Base-by-base conservation (phyloP, 2,888 invertebrate genomes). In the Eulithis prunata region DNA sequence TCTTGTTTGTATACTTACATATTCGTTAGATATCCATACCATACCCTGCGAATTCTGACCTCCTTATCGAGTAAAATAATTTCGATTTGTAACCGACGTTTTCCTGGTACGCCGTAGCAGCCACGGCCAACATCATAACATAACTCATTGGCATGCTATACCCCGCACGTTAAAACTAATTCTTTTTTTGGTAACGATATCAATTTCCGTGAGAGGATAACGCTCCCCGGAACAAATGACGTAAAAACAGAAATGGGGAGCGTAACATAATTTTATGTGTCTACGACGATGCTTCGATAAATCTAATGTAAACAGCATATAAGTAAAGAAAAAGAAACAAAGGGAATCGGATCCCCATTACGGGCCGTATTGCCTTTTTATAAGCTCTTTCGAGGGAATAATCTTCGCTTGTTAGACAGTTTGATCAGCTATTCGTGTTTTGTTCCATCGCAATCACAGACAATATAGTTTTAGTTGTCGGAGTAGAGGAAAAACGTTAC, bases 251-350 rank as follows among this genome's bases (percentile, higher is more conserved):
- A 79, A 78, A 81, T 73, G 78, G 81, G 81, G 72, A 76, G 68
- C 75, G 80, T 81, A 87, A 86, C 80, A 80, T 82, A 83, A 87
- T 87, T 86, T 84, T 78, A 78, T 73, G 77, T 83, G 80, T 83
- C 78, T 72, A 72, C 77, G 76, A 71, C 76, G 75, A 76, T 71
- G 80, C 73, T 72, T 63, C 74, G 78, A 83, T 87, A 85, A 87
- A 86, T 87, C 84, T 85, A 84, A 87, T 82, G 83, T 81, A 86
- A 86, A 87, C 83, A 85, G 76, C 80, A 81, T 76, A 77, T 76
- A 71, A 67, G 64, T 78, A 79, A 75, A 77, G 74, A 75, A 76
- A 73, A 71, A 69, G 75, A 77, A 81, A 81, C 80, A 80, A 80
- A 80, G 68, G 71, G 62, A 73, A 76, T 76, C 73, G 64, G 77